Base-by-base conservation (phyloP, 2,797 vertebrate genomes). In the Dendrocincla tyrannina region DNA sequence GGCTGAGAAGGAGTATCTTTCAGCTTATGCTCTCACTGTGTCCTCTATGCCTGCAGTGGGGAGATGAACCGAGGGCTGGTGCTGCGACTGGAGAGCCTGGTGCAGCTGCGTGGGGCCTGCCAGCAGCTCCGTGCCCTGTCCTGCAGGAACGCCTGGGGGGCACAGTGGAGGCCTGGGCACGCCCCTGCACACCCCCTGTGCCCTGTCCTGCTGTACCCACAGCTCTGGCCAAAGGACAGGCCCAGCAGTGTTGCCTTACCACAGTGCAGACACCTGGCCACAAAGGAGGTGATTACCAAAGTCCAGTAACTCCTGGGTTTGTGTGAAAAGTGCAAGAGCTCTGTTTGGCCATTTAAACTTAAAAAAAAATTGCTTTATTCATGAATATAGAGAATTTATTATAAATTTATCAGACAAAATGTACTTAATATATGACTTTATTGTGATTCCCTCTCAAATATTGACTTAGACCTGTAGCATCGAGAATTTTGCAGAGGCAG, bases 231-330 rank as follows among this genome's bases (percentile, higher is more conserved):
- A 50, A 86, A 67, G 55, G 49, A 96, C 32, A 42, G 20, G 7
- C 44, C 86, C 20, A 4, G 37, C 19, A n/a, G 62, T 16, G 27
- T 33, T 49, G 70, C 91, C 53, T 88, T 88, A 20, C 44, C 39
- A 11, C 98, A 96, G 4, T 73, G 47, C 89, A 97, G 98, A 7
- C 90, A 89, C 91, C 94, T 98, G 50, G 94, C 97, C 44, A 98
- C 98, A 81, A 98, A 98, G 89, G 96, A 98, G 98, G 98, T 98
- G 96, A 77, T 88, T 79, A 59, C 39, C 6, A 56, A n/a, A 73
- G 74, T 85, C n/a, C 83, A 23, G 3, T 13, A 16, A 18, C 63
- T 12, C 95, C 28, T 77, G 23, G 11, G 9, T 92, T 39, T 52
- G 17, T 69, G 44, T 88, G 50, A 64, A 37, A 88, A 82, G n/a